A percentile compares a stretch with the other conserved stretches of the same genome.
These are phyloP conservation scores for Cybosia mesomella DNA, from an alignment of 2,888 invertebrate genomes.

Conservation along the genomic window DNA sequence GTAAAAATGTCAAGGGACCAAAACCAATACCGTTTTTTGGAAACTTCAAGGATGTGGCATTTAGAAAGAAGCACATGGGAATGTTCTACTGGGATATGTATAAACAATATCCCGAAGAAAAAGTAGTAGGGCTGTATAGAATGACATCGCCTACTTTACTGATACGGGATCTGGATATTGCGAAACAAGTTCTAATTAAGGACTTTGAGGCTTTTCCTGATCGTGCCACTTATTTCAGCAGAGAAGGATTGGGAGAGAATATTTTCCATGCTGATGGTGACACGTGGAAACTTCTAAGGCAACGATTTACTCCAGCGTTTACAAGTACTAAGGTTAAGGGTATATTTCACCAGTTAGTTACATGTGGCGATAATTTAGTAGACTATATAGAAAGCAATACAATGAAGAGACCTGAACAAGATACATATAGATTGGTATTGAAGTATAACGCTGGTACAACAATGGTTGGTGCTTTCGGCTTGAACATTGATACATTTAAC, in stretches of 20 bases:
- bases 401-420: slow-evolving; percentile 40
- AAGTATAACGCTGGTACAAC: slow-evolving; percentile 55
- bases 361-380: slow-evolving; percentile 56
- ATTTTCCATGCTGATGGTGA: slow-evolving; percentile 61
- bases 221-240: slow-evolving; percentile 60
- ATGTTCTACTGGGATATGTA: slow-evolving; percentile 59
- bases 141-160: slow-evolving; percentile 62
- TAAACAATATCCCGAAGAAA: slow-evolving; percentile 63
- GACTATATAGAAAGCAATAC: slow-evolving; percentile 50
- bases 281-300: slow-evolving; percentile 60
- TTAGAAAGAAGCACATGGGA: slow-evolving; percentile 52
- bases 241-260: slow-evolving; percentile 61
- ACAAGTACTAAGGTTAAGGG: slow-evolving; percentile 64
- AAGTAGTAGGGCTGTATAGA: slow-evolving; percentile 64
- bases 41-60: slow-evolving; percentile 51
- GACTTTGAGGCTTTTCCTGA: slow-evolving; percentile 66
- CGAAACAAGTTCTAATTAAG: slow-evolving; percentile 65
- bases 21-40: slow-evolving; percentile 57
- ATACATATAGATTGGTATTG: slow-evolving; percentile 44
- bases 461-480: slow-evolving; percentile 48
- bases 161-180: slow-evolving; percentile 65
- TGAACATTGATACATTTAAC: slow-evolving; percentile 50
- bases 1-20: slow-evolving; percentile 61
- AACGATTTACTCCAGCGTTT: slow-evolving; percentile 62
- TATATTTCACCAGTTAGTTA: slow-evolving; percentile 51